Base-by-base conservation (phyloP, 2,113 vertebrate genomes). In the Perca fluviatilis region DNA sequence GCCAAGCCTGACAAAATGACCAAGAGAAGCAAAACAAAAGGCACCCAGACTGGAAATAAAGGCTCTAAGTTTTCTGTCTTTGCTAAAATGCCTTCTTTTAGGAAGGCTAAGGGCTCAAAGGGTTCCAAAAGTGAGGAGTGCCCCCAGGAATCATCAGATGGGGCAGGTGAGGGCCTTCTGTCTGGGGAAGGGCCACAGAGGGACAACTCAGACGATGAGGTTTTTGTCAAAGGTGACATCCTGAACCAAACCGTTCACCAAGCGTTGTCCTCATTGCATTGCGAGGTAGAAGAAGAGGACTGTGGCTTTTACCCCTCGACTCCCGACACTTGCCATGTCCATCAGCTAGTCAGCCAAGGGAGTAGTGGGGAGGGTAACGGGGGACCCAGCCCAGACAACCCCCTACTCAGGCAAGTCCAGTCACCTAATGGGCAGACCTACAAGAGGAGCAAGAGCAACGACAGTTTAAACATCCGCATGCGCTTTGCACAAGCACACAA, bases 401-500 rank as follows among this genome's bases (percentile, higher is more conserved):
- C 80, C 0, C 47, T 89, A 1, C 33, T 73, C 47, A 88, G 71
- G 47, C 79, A 90, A 83, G 84, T 83, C 0, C 82, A 88, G 21
- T 69, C 88, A 10, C 43, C 77, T 5, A 91, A 95, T 77, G 83
- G 53, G 47, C 93, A 89, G 27, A 85, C 87, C 21, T 81, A 83
- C 60, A 96, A 94, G 84, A 94, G 91, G 78, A 94, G 90, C 73
- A 96, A 94, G 92, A 94, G 16, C 53, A 85, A 91, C 0, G 96
- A 97, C 46, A 93, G 92, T 62, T 95, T 96, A 72, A 96, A 94
- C 63, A 91, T 97, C 33, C 93, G 85, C 60, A 95, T 95, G 74
- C 95, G 94, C 43, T 79, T 97, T 19, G 95, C 96, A 69, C 95
- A 95, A 84, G 97, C 96, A 13, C 96, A 97, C 21, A 97, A 95